Evolutionary conservation across 2,888 invertebrate genomes (phyloP).

Genomic region (Caradrina kadenii): DNA sequence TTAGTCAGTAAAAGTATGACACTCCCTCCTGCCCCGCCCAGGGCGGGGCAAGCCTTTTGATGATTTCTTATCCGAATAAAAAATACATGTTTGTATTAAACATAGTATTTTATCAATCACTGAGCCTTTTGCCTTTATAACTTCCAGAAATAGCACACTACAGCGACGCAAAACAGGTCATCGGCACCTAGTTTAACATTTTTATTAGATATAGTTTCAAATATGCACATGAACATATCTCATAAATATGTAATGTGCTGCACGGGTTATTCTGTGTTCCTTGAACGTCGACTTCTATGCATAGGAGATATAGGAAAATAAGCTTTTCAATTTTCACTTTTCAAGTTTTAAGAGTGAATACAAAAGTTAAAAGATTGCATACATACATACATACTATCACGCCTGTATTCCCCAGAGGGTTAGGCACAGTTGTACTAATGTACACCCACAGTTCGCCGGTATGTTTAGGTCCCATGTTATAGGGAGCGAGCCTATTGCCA

Average conservation of each 20-base stretch:
- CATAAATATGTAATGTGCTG: slow-evolving; percentile 30
- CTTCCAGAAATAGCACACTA: not conserved
- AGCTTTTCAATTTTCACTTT: not conserved
- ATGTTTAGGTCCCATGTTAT: no score
- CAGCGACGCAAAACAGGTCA: not conserved
- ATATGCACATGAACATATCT: slow-evolving; percentile 31
- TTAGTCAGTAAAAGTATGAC: no score
- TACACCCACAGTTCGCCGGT: no score
- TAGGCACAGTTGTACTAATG: no score
- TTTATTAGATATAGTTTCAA: slow-evolving; percentile 1
- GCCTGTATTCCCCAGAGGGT: no score
- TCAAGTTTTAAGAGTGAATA: not conserved
- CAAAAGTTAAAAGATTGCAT: no score
- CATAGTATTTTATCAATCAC: slow-evolving; percentile 2
- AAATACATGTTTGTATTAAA: no score
- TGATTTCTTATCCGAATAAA: no score
- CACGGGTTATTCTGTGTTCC: slow-evolving; percentile 9
- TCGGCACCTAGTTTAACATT: slow-evolving; percentile 7
- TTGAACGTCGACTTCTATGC: slow-evolving; percentile 20
- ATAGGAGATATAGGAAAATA: slow-evolving; percentile 9
- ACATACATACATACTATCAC: no score
- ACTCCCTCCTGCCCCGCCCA: no score
- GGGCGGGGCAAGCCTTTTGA: no score
- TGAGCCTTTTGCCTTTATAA: not conserved
- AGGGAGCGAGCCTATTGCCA: no score